Evolutionary conservation across 2,888 invertebrate species (phyloP), one percentile per base, ranked within the genome.

Genomic region (Campaea margaritaria): DNA sequence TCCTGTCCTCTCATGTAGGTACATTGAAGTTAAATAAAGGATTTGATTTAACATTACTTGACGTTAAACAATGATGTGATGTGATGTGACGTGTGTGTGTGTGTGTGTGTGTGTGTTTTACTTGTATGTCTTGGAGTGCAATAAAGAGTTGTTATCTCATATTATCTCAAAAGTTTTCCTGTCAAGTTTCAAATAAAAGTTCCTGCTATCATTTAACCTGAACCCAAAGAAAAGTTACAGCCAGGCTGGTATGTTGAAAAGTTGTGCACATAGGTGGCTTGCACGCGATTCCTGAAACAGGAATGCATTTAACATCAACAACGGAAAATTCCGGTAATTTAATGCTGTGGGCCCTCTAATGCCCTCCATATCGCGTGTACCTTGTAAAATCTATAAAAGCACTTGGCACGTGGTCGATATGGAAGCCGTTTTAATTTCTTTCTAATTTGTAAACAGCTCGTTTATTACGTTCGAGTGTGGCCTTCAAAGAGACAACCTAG

Each of bases 221-320:
- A 62, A 66, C 48, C 47, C 62, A 49, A 61, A 58, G 56, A 68
- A 61, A 62, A 67, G 69, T 67, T 60, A 61, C 62, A 66, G 67
- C 64, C 48, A 31, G 53, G 44, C 43, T 21, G 43, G 57, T 46
- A 69, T 69, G 70, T 72, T 74, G 67, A 71, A 76, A 75, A 76
- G 74, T 76, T 74, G 69, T 64, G 68, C 75, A 77, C 73, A 71
- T 73, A 71, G 74, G 71, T 72, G 62, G 69, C 72, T 67, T 68
- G 83, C 89, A 89, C 87, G 89, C 89, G 85, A 89, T 85, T 82
- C 79, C 81, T 76, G 79, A 71, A 80, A 79, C 76, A 76, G 83
- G 87, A 89, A 89, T 87, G 86, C 88, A 88, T 88, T 88, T 86
- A 86, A 83, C 86, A 87, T 83, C 84, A 84, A 78, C 83, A 76